phyloP scores from a whole-genome alignment of 2,113 vertebrate genomes.

The Nesogale talazaci region DNA sequence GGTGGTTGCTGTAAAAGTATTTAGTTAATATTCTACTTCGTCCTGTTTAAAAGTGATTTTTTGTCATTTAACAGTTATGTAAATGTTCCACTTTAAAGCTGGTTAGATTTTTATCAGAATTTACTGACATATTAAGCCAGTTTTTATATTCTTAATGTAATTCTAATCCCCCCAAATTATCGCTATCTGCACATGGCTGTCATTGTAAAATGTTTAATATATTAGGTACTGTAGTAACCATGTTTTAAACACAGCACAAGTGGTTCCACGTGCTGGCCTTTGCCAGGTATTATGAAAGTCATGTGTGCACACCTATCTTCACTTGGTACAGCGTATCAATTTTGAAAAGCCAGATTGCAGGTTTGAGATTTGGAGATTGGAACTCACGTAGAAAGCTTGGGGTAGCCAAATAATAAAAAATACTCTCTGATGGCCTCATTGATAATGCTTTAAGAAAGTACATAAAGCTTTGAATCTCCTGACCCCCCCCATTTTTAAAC shows the following conservation, averaged over 20 bases:
- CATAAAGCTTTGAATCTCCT: slow-evolving; percentile 84
- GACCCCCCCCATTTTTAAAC: slow-evolving; percentile 76
- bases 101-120: slow-evolving; percentile 86
- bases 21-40: slow-evolving; percentile 73
- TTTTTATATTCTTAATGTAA: slow-evolving; percentile 81
- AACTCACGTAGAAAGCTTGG: slow-evolving; percentile 78
- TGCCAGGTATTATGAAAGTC: slow-evolving; percentile 57
- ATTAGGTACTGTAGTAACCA: slow-evolving; percentile 69
- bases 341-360: slow-evolving; percentile 82
- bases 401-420: slow-evolving; percentile 79
- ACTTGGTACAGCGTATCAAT: slow-evolving; percentile 83
- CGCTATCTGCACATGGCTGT: slow-evolving; percentile 80
- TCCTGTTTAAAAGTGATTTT: slow-evolving; percentile 80
- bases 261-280: slow-evolving; percentile 76
- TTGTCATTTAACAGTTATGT: slow-evolving; percentile 82
- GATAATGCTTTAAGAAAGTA: slow-evolving; percentile 82
- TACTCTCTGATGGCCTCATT: slow-evolving; percentile 85
- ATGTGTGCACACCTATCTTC: slow-evolving; percentile 61
- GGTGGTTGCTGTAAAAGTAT: slow-evolving; percentile 63
- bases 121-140: slow-evolving; percentile 82
- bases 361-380: slow-evolving; percentile 81
- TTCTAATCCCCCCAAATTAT: slow-evolving; percentile 74
- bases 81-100: slow-evolving; percentile 87
- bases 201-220: slow-evolving; percentile 64
- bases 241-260: slow-evolving; percentile 67